phyloP scores from a whole-genome alignment of 2,797 vertebrate species.

The Glossophaga mutica region DNA sequence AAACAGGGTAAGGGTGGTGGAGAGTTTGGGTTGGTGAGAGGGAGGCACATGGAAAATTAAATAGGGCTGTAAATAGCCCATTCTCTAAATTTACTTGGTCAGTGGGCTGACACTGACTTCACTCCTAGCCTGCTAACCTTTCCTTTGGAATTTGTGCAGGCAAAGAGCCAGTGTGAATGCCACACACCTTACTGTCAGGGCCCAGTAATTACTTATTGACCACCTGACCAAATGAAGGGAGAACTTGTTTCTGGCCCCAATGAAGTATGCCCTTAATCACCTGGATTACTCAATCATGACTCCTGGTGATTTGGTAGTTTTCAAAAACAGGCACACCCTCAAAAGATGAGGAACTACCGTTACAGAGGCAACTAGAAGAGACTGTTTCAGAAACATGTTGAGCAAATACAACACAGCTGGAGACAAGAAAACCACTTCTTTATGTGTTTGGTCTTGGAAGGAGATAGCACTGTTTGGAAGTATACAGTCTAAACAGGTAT shows the following conservation, averaged over 20 bases:
- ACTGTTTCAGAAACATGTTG: neutral
- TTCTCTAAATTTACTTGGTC: neutral
- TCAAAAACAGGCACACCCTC: conserved; percentile 2
- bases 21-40: neutral
- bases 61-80: neutral
- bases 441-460: neutral
- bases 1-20: neutral
- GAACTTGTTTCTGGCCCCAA: conserved; percentile 33
- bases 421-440: neutral
- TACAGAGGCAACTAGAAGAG: neutral
- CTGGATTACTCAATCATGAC: neutral
- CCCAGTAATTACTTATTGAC: conserved; percentile 24
- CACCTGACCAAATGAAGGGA: conserved; percentile 18
- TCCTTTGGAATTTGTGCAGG: neutral
- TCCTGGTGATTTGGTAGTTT: neutral
- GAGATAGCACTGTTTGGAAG: neutral
- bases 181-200: neutral
- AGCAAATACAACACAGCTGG: neutral
- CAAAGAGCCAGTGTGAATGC: neutral
- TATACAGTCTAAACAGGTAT: neutral
- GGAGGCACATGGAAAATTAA: neutral
- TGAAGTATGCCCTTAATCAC: neutral
- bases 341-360: neutral
- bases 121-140: neutral
- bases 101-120: neutral